phyloP scores from a whole-genome alignment of 2,888 invertebrate species.

The Drosophila putrida region DNA sequence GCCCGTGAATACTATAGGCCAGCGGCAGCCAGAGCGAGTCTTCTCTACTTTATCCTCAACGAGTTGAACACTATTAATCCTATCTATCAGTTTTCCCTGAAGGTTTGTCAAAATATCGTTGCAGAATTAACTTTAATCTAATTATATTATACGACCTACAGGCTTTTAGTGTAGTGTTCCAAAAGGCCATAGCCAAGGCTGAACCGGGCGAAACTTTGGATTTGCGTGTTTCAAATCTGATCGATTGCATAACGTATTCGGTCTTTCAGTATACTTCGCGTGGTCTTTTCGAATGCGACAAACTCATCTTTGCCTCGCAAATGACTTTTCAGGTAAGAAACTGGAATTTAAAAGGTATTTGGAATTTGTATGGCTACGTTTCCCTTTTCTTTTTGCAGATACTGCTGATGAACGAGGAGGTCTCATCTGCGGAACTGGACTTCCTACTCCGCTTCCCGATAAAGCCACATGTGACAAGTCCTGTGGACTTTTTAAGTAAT shows the following conservation, averaged over 20 bases:
- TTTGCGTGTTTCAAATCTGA: slow-evolving; percentile 93
- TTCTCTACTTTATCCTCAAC: slow-evolving; percentile 97
- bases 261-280: slow-evolving; percentile 97
- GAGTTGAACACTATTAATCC: slow-evolving; percentile 98
- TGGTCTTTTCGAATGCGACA: slow-evolving; percentile 98
- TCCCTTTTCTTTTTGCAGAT: slow-evolving; percentile 87
- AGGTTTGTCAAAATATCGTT: slow-evolving; percentile 86
- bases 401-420: slow-evolving; percentile 93
- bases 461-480: slow-evolving; percentile 96
- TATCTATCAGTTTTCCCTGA: slow-evolving; percentile 98
- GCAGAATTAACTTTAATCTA: neutral
- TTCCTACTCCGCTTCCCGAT: slow-evolving; percentile 96
- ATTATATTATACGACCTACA: slow-evolving; percentile 76
- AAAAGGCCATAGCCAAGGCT: slow-evolving; percentile 96
- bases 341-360: neutral
- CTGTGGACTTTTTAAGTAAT: slow-evolving; percentile 97
- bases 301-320: slow-evolving; percentile 97
- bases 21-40: slow-evolving; percentile 96
- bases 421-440: slow-evolving; percentile 94
- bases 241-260: slow-evolving; percentile 97
- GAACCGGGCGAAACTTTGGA: slow-evolving; percentile 92
- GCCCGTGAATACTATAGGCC: slow-evolving; percentile 92
- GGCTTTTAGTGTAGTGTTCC: slow-evolving; percentile 99
- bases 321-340: slow-evolving; percentile 95
- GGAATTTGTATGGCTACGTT: neutral